These are phyloP conservation scores for Tineola bisselliella DNA, from an alignment of 2,888 invertebrate species.

Conservation along the genomic window DNA sequence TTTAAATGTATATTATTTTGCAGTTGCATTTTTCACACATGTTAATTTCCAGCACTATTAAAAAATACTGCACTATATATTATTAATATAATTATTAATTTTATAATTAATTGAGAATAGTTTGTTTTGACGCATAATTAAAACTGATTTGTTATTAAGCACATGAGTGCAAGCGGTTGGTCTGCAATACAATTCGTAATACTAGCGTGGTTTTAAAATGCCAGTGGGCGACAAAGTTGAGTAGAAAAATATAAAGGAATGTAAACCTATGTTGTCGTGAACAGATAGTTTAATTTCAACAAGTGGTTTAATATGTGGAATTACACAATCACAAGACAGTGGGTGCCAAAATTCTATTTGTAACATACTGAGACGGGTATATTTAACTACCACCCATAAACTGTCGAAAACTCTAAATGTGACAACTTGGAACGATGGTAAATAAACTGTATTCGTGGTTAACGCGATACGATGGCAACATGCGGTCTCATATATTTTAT, in stretches of 20 bases:
- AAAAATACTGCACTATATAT: no score
- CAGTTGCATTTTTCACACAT: no score
- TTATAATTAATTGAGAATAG: no score
- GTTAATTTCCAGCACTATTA: no score
- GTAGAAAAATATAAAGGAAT: constrained; percentile 2
- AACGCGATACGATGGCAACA: neutral
- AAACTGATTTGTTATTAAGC: no score
- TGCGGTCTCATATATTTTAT: no score
- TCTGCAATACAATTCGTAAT: no score
- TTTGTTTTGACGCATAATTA: no score
- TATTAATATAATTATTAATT: no score
- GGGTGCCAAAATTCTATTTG: constrained; percentile 68
- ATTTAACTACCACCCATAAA: constrained; percentile 67
- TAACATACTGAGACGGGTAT: constrained; percentile 64
- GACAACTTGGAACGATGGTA: constrained; percentile 28
- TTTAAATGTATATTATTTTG: no score
- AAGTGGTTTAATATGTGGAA: constrained; percentile 57
- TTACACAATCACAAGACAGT: constrained; percentile 63
- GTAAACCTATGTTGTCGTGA: neutral
- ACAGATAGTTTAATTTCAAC: constrained; percentile 48
- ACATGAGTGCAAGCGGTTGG: no score
- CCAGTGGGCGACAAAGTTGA: neutral
- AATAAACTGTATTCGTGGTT: neutral
- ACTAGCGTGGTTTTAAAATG: neutral
- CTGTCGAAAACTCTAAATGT: constrained; percentile 45